Evolutionary conservation across 2,797 vertebrate species (phyloP).

Genomic region (Lepilemur ruficaudatus): DNA sequence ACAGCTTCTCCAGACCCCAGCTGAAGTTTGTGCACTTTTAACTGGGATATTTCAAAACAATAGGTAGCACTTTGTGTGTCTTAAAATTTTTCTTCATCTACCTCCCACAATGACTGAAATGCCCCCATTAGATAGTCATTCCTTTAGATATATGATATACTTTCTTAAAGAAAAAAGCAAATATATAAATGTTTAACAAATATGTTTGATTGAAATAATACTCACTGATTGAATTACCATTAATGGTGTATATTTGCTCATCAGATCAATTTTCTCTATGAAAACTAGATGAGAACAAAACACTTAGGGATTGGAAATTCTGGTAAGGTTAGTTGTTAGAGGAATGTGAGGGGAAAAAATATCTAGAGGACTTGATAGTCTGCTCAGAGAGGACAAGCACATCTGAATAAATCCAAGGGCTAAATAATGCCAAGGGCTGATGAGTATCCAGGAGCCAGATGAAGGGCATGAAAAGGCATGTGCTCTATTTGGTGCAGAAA

Average conservation of each 20-base stretch:
- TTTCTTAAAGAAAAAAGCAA: constrained; percentile 22
- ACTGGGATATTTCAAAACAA: background rate
- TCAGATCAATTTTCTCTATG: background rate
- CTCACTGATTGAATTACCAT: background rate
- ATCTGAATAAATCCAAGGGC: background rate
- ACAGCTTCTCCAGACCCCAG: background rate
- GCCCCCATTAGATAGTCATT: background rate
- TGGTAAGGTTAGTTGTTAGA: background rate
- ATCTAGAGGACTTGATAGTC: background rate
- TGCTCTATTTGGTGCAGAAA: background rate
- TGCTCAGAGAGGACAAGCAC: background rate
- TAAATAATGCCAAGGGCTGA: background rate
- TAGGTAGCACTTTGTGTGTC: background rate
- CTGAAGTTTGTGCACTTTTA: background rate
- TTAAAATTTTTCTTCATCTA: background rate
- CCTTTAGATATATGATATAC: background rate
- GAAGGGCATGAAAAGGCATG: background rate
- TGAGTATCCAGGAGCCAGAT: background rate
- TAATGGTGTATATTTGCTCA: background rate
- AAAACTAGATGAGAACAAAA: constrained; percentile 2
- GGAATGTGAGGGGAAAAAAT: background rate
- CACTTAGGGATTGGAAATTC: background rate
- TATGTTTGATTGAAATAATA: background rate
- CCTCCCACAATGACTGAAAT: background rate
- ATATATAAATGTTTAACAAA: background rate